Conservation (phyloP, 2,888 invertebrate species). For the Heliconius cydno region DNA sequence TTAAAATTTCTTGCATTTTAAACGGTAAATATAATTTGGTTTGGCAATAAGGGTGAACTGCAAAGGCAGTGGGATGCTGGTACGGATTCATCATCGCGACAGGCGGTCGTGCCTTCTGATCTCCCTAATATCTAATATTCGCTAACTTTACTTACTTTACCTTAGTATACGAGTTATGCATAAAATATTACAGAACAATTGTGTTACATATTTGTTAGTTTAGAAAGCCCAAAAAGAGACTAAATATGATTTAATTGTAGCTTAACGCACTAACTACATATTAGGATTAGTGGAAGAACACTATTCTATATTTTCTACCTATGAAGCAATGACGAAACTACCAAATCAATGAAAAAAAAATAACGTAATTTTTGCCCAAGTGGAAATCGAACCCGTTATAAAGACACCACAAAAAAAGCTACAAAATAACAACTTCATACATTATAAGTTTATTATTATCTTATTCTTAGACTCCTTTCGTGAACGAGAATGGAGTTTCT, state of each 20-base stretch:
- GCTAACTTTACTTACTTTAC: slow-evolving; percentile 52
- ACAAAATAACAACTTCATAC: background rate
- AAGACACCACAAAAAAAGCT: background rate
- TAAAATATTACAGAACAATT: background rate
- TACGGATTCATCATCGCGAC: slow-evolving; percentile 74
- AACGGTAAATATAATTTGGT: slow-evolving; percentile 45
- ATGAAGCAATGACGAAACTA: no score
- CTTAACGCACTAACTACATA: no score
- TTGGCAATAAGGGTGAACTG: slow-evolving; percentile 55
- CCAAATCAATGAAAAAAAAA: background rate
- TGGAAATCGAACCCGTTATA: background rate
- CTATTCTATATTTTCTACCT: no score
- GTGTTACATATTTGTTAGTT: background rate
- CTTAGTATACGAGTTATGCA: slow-evolving; percentile 50
- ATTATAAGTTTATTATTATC: background rate
- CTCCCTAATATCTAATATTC: slow-evolving; percentile 65
- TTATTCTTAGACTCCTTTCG: background rate
- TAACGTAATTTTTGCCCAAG: no score
- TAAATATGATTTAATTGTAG: no score
- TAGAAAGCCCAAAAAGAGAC: no score
- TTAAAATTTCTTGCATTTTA: slow-evolving; percentile 17
- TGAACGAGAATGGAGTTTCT: no score
- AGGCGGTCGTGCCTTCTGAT: slow-evolving; percentile 68
- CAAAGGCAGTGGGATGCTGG: slow-evolving; percentile 61
- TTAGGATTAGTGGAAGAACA: no score